Evolutionary conservation across 2,113 vertebrate species (phyloP).

Genomic region (Bujurquina vittata): DNA sequence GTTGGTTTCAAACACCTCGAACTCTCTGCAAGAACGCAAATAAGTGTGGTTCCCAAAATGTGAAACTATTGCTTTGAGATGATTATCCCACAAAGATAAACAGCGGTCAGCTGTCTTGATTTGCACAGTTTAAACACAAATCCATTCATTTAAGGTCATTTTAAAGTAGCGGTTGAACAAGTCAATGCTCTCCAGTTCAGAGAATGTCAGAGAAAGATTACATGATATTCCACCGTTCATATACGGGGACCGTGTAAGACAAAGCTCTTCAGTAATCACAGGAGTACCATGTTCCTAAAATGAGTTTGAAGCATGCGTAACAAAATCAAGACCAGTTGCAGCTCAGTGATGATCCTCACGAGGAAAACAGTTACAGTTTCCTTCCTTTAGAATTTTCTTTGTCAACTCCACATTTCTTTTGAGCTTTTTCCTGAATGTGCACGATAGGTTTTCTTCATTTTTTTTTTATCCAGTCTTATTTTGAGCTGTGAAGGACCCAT

Average conservation of each 20-base stretch:
- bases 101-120: background rate
- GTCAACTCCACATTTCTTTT: background rate
- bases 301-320: conserved; percentile 41
- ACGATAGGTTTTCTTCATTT: conserved; percentile 16
- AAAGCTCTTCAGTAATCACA: background rate
- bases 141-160: background rate
- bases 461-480: background rate
- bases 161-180: conserved; percentile 32
- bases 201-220: conserved; percentile 16
- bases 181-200: conserved; percentile 37
- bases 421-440: conserved; percentile 28
- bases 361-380: background rate
- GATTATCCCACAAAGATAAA: conserved; percentile 13
- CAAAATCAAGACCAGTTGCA: background rate
- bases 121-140: background rate
- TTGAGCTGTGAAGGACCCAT: conserved; percentile 1
- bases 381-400: background rate
- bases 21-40: background rate
- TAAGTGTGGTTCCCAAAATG: conserved; percentile 19
- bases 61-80: conserved; percentile 1
- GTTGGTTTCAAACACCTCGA: background rate
- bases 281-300: background rate
- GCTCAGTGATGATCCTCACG: background rate
- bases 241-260: conserved; percentile 19
- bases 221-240: background rate